Evolutionary conservation across 2,888 invertebrate genomes (phyloP).

Genomic region (Rotaria socialis): DNA sequence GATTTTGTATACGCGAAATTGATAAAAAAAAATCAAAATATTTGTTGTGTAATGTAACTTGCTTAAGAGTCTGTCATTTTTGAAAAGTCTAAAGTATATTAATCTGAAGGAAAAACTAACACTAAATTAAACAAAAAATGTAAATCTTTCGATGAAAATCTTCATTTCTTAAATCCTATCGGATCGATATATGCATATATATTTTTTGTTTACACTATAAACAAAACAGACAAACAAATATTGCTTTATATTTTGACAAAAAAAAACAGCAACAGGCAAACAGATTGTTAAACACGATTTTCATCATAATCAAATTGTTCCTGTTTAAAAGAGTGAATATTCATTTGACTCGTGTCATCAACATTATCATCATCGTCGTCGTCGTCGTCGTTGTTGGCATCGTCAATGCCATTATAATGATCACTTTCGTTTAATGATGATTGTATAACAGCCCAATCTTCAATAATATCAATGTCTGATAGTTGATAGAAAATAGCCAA

Average conservation of each 20-base stretch:
- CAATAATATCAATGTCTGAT: slow-evolving; percentile 45
- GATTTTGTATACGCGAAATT: no score
- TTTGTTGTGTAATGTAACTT: no score
- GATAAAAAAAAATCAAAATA: no score
- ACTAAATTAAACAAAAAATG: background rate
- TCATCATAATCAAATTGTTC: slow-evolving; percentile 20
- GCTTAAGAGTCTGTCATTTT: no score
- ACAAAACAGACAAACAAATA: background rate
- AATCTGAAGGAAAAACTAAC: background rate
- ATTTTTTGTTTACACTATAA: slow-evolving; percentile 18
- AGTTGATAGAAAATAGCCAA: slow-evolving; percentile 44
- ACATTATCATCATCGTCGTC: background rate
- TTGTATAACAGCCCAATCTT: slow-evolving; percentile 46
- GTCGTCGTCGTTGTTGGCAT: no score
- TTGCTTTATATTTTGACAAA: background rate
- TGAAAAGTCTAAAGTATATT: background rate
- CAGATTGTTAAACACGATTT: background rate
- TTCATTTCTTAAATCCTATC: background rate
- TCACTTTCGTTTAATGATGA: background rate
- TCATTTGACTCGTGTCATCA: background rate
- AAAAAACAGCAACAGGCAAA: background rate
- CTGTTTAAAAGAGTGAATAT: background rate
- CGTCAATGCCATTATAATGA: background rate
- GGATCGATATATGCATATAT: background rate
- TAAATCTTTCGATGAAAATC: background rate